Evolutionary conservation across 2,113 vertebrate genomes (phyloP), one percentile per base, ranked within the genome.

Genomic region (Shinisaurus crocodilurus): DNA sequence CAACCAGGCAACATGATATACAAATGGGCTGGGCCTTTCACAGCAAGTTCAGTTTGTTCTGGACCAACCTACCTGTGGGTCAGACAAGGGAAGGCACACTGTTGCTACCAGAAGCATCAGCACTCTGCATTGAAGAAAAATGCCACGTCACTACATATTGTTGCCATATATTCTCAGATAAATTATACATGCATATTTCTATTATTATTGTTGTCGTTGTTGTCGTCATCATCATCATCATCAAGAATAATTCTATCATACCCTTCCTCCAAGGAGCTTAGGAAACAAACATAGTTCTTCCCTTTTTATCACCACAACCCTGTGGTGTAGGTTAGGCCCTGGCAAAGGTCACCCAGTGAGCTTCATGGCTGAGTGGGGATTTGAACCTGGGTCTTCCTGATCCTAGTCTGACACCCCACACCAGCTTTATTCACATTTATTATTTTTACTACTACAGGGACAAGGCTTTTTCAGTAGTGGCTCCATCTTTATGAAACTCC

Each of bases 41-140:
- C 48, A 79, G 34, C 29, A 83, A 67, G 69, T 40, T 54, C 37
- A 32, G 37, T 32, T 76, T 69, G 25, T 90, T 69, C 10, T 79
- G 45, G 85, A 90, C 88, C 16, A 34, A 82, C 96, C 96, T 96
- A 99, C 99, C 98, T 98, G 97, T 29, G 96, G 93, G 90, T 99
- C 98, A n/a, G 87, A 97, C 10, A 97, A 90, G 86, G 98, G 97
- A 82, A 99, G 98, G 94, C 95, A 98, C 69, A 95, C 94, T 45
- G 98, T 98, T 27, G 99, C 98, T 29, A 98, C 84, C 95, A 99
- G 94, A 89, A 99, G 95, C 84, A 98, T 91, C 87, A 96, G 95
- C 6, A 97, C 63, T 89, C 99, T 99, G 94, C 72, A 50, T 72
- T 93, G 69, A 93, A 88, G 12, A 88, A 70, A 72, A 69, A 82